phyloP scores from a whole-genome alignment of 2,113 vertebrate genomes.

The Cryptomyrus ogoouensis region DNA sequence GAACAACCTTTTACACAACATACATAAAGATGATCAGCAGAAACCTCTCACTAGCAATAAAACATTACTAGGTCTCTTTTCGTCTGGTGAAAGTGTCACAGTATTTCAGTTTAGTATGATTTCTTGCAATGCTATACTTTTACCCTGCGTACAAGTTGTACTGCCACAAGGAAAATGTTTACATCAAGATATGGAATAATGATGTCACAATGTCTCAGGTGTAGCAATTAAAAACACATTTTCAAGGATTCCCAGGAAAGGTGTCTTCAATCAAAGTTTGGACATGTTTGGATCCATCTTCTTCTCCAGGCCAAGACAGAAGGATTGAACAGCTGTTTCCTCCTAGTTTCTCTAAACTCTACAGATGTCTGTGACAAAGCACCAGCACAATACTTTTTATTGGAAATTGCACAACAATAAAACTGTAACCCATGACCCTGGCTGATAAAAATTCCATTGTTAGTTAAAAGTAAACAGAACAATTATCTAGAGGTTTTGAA shows the following conservation, averaged over 20 bases:
- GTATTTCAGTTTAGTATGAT: constrained; percentile 14
- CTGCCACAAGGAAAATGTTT: not conserved
- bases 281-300: constrained; percentile 16
- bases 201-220: not conserved
- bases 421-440: constrained; percentile 31
- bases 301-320: constrained; percentile 28
- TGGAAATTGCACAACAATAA: constrained; percentile 32
- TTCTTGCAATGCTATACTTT: not conserved
- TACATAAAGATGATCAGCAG: constrained; percentile 47
- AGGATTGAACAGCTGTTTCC: constrained; percentile 38
- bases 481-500: not conserved
- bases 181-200: constrained; percentile 10
- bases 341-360: constrained; percentile 25
- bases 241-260: not conserved
- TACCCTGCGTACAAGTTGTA: not conserved
- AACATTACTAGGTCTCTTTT: constrained; percentile 24
- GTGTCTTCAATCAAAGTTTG: constrained; percentile 13
- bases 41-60: constrained; percentile 40
- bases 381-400: constrained; percentile 23
- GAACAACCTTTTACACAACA: constrained; percentile 47
- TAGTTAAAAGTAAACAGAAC: not conserved
- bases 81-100: constrained; percentile 11
- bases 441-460: not conserved
- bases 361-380: not conserved
- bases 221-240: constrained; percentile 29